These are phyloP conservation scores for Trilocha varians DNA, from an alignment of 2,888 invertebrate genomes.

Conservation along the genomic window DNA sequence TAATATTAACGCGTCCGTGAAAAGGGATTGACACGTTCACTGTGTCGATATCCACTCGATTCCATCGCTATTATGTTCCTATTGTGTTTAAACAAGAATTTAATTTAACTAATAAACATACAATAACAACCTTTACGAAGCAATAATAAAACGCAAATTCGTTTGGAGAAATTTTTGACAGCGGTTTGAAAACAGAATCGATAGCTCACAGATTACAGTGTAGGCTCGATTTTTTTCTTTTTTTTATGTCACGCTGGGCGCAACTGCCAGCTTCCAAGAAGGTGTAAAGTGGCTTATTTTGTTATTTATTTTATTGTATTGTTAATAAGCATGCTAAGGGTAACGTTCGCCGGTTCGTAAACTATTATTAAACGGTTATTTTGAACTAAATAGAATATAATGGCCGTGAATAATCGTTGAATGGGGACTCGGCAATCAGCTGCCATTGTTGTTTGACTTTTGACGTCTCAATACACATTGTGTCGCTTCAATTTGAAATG, in stretches of 20 bases:
- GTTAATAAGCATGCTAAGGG: conserved; percentile 69
- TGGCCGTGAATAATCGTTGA: conserved; percentile 65
- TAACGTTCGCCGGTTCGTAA: conserved; percentile 47
- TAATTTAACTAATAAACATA: conserved; percentile 1
- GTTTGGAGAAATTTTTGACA: conserved; percentile 5
- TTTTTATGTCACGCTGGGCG: conserved; percentile 35
- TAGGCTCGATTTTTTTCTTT: conserved; percentile 38
- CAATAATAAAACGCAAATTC: conserved; percentile 19
- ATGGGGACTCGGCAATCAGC: conserved; percentile 58
- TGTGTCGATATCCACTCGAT: conserved; percentile 69
- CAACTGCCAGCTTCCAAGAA: conserved; percentile 68
- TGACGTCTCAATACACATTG: conserved; percentile 54
- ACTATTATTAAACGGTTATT: conserved; percentile 73
- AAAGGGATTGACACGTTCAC: conserved; percentile 63
- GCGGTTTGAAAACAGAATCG: conserved; percentile 22
- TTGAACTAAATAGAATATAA: conserved; percentile 73
- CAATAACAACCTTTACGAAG: background rate
- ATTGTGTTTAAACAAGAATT: conserved; percentile 22
- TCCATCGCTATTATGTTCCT: conserved; percentile 47
- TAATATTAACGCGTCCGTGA: conserved; percentile 60
- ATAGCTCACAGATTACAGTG: conserved; percentile 13
- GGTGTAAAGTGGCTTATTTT: conserved; percentile 71
- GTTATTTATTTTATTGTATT: conserved; percentile 72
- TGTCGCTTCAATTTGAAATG: conserved; percentile 24
- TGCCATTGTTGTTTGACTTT: conserved; percentile 57